Percentiles rank a stretch among this genome's conserved stretches.
Evolutionary conservation across 2,113 vertebrate genomes (phyloP).

Genomic region (Trogon surrucura): DNA sequence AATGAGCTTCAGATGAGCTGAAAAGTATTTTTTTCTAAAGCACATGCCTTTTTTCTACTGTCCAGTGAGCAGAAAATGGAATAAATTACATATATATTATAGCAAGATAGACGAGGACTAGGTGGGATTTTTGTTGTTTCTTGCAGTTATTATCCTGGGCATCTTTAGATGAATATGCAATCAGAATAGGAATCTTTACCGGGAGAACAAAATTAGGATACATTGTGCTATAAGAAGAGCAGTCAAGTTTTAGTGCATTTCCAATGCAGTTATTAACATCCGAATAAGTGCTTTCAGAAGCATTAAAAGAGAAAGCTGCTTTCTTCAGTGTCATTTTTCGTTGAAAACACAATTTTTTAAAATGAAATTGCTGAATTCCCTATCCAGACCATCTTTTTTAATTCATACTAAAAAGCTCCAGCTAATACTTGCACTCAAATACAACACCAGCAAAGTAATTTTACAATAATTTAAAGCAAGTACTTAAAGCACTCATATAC

Average conservation of each 20-base stretch:
- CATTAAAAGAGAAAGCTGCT: background rate
- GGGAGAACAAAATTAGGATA: slow-evolving; percentile 31
- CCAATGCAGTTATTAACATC: slow-evolving; percentile 4
- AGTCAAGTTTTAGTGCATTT: slow-evolving; percentile 7
- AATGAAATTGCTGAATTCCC: background rate
- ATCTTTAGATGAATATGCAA: slow-evolving; percentile 21
- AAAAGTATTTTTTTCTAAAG: slow-evolving; percentile 6
- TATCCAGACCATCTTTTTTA: background rate
- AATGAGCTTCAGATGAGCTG: background rate
- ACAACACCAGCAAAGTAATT: background rate
- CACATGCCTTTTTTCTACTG: background rate
- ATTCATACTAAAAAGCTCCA: background rate
- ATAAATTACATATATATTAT: background rate
- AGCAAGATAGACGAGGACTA: background rate
- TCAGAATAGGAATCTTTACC: slow-evolving; percentile 5
- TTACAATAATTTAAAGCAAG: background rate
- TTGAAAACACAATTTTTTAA: background rate
- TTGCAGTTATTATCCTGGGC: background rate
- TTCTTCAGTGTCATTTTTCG: slow-evolving; percentile 33
- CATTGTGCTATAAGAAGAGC: slow-evolving; percentile 5
- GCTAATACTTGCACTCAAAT: background rate
- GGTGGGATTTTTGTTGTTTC: background rate
- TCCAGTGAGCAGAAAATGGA: slow-evolving; percentile 4
- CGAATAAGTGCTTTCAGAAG: slow-evolving; percentile 54
- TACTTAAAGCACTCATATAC: background rate